These are phyloP conservation scores for Gobio gobio DNA, from an alignment of 2,113 vertebrate genomes.

Conservation along the genomic window DNA sequence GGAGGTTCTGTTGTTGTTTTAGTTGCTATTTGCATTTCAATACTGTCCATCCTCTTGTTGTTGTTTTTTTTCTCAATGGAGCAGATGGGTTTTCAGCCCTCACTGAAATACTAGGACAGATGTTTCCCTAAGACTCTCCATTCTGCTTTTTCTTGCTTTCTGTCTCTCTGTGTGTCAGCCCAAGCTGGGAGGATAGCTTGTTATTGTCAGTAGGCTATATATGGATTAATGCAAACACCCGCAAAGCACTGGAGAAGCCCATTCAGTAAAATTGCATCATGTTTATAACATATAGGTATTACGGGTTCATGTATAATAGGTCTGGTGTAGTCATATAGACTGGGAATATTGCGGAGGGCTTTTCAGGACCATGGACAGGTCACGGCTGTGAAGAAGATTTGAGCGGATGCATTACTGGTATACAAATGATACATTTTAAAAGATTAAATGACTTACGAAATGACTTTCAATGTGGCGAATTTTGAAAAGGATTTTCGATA, in stretches of 20 bases:
- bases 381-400: not conserved
- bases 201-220: slow-evolving; percentile 28
- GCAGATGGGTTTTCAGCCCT: slow-evolving; percentile 67
- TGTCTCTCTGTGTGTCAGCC: not conserved
- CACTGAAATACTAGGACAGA: slow-evolving; percentile 69
- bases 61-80: slow-evolving; percentile 61
- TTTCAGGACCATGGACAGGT: slow-evolving; percentile 78
- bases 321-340: not conserved
- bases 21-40: slow-evolving; percentile 43
- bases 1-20: not conserved
- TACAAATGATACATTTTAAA: not conserved
- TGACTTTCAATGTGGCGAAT: not conserved
- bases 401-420: not conserved
- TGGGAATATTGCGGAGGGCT: not conserved
- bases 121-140: slow-evolving; percentile 67
- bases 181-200: slow-evolving; percentile 51
- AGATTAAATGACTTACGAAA: not conserved
- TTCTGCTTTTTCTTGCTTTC: slow-evolving; percentile 63
- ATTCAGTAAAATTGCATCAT: slow-evolving; percentile 56
- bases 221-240: slow-evolving; percentile 41
- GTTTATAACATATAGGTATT: slow-evolving; percentile 12
- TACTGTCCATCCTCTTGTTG: slow-evolving; percentile 40
- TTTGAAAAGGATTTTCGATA: not conserved
- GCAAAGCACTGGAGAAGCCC: slow-evolving; percentile 23
- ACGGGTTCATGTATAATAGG: not conserved